Evolutionary conservation across 2,888 invertebrate species (phyloP), one percentile per base, ranked within the genome.

Genomic region (Tipula unca): DNA sequence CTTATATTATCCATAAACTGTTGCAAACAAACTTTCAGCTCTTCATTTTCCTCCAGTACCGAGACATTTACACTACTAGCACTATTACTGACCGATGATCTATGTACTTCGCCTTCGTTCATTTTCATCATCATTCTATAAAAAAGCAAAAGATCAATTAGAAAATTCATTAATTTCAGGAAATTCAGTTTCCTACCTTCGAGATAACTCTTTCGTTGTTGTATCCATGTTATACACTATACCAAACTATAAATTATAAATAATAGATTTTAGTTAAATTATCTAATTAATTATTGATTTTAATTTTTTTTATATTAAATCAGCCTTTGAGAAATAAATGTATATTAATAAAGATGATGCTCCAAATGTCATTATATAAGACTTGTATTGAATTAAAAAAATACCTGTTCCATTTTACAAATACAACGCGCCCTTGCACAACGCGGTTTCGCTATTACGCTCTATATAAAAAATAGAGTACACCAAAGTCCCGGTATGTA

Each of bases 1-100:
- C n/a, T 91, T 90, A 95, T 95, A 92, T 96, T 96, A 91, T 96
- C 95, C 87, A 95, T 93, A 89, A 94, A 95, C n/a, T 96, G 92
- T 88, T 95, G 95, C 84, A 96, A 92, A 89, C 96, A 96, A 87
- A 94, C 94, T 87, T 94, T 93, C 87, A 95, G 94, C 87, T 95
- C 95, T 87, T 95, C 95, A 89, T 93, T 93, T 85, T 94, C 89
- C 86, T 90, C 89, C 20, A 90, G 87, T 1, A 89, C 88, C 83
- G 88, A 87, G 35, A 87, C 85, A 4, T 86, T 48, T 3, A 88
- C 88, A 86, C 87, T 85, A n/a, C 87, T 85, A 1, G 87, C 85
- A 85, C 87, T 85, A 25, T 88, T 85, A 39, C 89, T 84, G 13
- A 90, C 89, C 32, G 89, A 89, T n/a, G n/a, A n/a, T n/a, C n/a